These are phyloP conservation scores for Gallinago solitaria DNA, from an alignment of 2,797 vertebrate genomes.

Conservation along the genomic window DNA sequence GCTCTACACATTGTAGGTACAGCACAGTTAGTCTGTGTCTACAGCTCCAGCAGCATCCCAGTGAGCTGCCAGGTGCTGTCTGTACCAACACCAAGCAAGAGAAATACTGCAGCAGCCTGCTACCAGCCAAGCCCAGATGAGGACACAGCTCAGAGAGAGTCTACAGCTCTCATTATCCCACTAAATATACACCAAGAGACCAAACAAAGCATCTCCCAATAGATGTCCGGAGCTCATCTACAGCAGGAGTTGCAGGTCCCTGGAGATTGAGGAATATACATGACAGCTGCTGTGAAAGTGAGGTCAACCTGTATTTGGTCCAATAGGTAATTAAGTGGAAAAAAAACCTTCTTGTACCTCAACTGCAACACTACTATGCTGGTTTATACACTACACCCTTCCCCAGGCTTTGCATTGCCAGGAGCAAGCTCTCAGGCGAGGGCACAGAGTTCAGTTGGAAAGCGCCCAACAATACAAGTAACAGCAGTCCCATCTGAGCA, in stretches of 20 bases:
- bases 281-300: not conserved
- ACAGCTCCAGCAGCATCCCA: not conserved
- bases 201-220: not conserved
- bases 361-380: not conserved
- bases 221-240: not conserved
- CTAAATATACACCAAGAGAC: not conserved
- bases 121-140: not conserved
- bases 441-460: not conserved
- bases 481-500: not conserved
- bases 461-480: not conserved
- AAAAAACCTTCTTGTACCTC: not conserved
- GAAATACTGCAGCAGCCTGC: not conserved
- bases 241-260: not conserved
- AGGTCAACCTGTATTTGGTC: not conserved
- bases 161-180: not conserved
- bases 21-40: not conserved
- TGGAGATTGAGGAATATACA: not conserved
- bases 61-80: not conserved
- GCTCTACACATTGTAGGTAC: not conserved
- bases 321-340: not conserved
- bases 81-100: not conserved
- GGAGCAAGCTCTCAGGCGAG: not conserved
- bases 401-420: not conserved
- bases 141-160: rapidly evolving
- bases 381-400: not conserved